A percentile compares a stretch with the other conserved stretches of the same genome.
Evolutionary conservation across 2,797 vertebrate species (phyloP).

Genomic region (Hipposideros larvatus): DNA sequence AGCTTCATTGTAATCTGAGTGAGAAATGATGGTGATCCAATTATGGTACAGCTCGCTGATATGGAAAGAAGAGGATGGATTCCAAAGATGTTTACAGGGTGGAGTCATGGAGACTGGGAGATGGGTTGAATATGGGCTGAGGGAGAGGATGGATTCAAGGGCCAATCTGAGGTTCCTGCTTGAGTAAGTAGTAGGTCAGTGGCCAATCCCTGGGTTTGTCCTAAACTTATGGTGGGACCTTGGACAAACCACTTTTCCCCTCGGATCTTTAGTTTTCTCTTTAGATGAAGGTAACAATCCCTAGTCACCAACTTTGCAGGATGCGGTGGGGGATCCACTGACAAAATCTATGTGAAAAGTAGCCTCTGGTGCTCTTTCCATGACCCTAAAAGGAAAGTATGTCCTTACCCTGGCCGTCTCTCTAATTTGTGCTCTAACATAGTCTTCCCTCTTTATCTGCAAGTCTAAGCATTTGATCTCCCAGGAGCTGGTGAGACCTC

Average conservation of each 20-base stretch:
- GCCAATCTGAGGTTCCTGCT: not conserved
- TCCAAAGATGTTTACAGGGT: not conserved
- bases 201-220: not conserved
- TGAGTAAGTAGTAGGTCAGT: not conserved
- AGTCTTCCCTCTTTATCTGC: not conserved
- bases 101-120: not conserved
- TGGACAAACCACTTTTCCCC: not conserved
- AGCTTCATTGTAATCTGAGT: not conserved
- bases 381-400: not conserved
- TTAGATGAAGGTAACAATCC: not conserved
- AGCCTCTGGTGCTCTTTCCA: not conserved
- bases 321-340: not conserved
- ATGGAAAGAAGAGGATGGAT: not conserved
- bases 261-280: conserved; percentile 15
- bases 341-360: not conserved
- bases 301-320: not conserved
- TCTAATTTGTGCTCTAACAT: not conserved
- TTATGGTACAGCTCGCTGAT: not conserved
- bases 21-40: not conserved
- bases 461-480: conserved; percentile 26
- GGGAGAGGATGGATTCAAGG: not conserved
- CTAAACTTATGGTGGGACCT: not conserved
- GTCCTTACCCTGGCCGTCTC: not conserved
- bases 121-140: not conserved
- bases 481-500: not conserved